Evolutionary conservation across 2,113 vertebrate species (phyloP).

Genomic region (Lamprotornis superbus): DNA sequence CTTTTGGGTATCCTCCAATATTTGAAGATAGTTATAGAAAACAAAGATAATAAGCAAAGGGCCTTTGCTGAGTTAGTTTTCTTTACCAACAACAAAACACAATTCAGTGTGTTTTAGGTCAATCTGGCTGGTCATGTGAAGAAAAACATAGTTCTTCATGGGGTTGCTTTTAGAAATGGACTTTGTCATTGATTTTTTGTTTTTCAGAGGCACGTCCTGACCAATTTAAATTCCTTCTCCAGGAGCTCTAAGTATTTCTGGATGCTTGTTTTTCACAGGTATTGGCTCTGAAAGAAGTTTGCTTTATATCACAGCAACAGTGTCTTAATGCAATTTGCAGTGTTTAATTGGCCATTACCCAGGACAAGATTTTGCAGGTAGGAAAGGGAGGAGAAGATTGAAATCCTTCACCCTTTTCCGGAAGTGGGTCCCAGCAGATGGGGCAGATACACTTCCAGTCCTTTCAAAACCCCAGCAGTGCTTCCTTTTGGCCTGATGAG

Average conservation of each 20-base stretch:
- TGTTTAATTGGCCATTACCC: neutral
- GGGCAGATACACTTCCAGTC: neutral
- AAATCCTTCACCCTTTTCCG: neutral
- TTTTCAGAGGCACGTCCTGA: neutral
- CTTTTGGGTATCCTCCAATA: neutral
- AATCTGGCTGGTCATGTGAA: neutral
- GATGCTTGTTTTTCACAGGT: neutral
- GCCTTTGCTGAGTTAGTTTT: neutral
- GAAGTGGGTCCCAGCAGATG: neutral
- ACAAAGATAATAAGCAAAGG: neutral
- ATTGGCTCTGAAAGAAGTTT: neutral
- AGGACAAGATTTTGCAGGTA: neutral
- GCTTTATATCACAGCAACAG: neutral
- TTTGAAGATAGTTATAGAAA: neutral
- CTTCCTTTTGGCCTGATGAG: neutral
- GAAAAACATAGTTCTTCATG: neutral
- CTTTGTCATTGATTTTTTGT: neutral
- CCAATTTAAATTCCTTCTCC: neutral
- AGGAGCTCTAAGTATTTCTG: neutral
- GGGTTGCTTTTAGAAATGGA: neutral
- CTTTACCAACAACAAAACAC: neutral
- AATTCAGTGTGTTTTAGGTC: neutral
- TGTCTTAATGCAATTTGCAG: neutral
- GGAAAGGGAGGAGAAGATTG: neutral
- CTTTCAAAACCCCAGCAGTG: neutral